Base-by-base conservation (phyloP, 1,140 invertebrate species). In the Bombus terrestris region DNA sequence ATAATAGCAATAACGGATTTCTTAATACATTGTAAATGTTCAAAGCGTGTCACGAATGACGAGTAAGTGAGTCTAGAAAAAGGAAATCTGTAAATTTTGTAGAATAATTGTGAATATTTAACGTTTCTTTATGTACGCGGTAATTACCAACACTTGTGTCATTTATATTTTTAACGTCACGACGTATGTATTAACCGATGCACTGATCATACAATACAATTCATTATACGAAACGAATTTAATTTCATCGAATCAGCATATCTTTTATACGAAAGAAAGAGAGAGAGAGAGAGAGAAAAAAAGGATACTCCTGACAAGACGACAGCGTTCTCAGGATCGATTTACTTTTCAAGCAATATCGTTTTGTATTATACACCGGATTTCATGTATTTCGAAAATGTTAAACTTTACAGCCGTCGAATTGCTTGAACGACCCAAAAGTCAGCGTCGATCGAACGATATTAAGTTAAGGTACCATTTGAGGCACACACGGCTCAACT, bases 61-160 rank as follows among this genome's bases (percentile, higher is more conserved):
- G 64, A 32, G 47, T 69, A 84, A 84, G 37, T n/a, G 43, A 41
- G 15, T 69, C 37, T 39, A 47, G 47, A 53, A 18, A 75, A 66
- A 18, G 25, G 59, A 9, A 43, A 71, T 32, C 47, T 84, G 66
- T 78, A 83, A 35, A 83, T 76, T 83, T 25, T 76, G 41, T 83
- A 83, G 81, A 41, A 57, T 76, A 83, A 76, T 78, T 84, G 82
- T 84, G 82, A 72, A 71, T 84, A 84, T 84, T 79, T 84, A 78
- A 35, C 15, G 22, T 12, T 78, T 79, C 25, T 43, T 84, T 35
- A 18, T 43, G 28, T 37, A 37, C 22, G 22, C 32, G 15, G 2
- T 25, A 59, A 81, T 62, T 62, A 62, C 10, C 12, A 53, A 47
- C 41, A 37, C 32, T 22, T 22, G 68, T 72, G n/a, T 41, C 79